Evolutionary conservation across 2,888 invertebrate species (phyloP).

Genomic region (Rhyacophila evoluta): DNA sequence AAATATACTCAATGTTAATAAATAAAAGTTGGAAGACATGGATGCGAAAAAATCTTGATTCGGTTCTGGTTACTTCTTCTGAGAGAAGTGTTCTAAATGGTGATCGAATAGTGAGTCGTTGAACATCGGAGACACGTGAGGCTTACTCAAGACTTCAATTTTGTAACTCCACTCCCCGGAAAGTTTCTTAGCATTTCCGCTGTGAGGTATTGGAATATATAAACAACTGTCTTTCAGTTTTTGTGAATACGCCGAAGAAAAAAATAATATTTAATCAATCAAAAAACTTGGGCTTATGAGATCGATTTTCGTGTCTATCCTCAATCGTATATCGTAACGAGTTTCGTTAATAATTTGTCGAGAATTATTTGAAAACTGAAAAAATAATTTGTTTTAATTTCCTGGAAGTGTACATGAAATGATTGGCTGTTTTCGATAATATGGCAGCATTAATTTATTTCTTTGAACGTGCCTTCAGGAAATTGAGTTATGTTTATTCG

Average conservation of each 20-base stretch:
- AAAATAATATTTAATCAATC: not conserved
- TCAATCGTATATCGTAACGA: no score
- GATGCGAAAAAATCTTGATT: not conserved
- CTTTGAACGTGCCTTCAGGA: no score
- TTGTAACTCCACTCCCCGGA: not conserved
- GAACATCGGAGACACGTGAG: conserved; percentile 33
- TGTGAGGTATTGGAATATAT: not conserved
- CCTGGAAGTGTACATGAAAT: no score
- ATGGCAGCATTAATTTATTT: no score
- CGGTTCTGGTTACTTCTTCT: not conserved
- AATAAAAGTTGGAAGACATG: no score
- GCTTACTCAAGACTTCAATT: conserved; percentile 25
- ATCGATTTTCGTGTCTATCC: no score
- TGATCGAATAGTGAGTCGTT: conserved; percentile 34
- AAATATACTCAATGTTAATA: no score
- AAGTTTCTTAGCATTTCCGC: conserved; percentile 6
- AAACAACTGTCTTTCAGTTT: not conserved
- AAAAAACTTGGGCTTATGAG: not conserved
- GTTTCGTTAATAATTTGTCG: no score
- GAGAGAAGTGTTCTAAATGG: conserved; percentile 28
- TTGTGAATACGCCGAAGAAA: not conserved
- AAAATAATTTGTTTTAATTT: no score
- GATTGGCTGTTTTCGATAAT: no score
- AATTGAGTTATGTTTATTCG: no score
- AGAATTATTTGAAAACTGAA: no score